Base-by-base conservation (phyloP, 2,888 invertebrate species). In the Pardosa pseudoannulata region DNA sequence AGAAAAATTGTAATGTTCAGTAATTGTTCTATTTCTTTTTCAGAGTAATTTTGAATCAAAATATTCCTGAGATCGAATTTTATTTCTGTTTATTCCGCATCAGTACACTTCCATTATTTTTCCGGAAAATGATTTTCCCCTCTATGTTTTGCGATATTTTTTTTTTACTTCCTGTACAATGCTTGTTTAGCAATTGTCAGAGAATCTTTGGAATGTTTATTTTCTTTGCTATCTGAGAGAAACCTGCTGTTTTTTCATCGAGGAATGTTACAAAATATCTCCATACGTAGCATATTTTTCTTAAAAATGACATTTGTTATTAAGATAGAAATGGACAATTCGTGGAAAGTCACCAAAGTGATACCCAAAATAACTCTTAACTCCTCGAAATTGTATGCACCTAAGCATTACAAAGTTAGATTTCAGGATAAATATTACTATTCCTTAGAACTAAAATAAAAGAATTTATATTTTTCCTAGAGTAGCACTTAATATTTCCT, bases 171-270 rank as follows among this genome's bases (percentile, higher is more conserved):
- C 9, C 28, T 74, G 56, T 73, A 50, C 62, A 56, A 9, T 28
- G 27, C 56, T 74, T 81, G 74, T 74, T 81, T 68, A 73, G 74
- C 79, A 65, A 65, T 65, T 73, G 79, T 73, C 67, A 73, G 72
- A 19, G 46, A 73, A 72, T 39, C 16, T 28, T 19, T 23, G 73
- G 28, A 74, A 68, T 39, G 67, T 67, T 67, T 72, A 81, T 67
- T 73, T 78, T 50, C 65, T 39, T 19, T 41, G 16, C 46, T 46
- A 7, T 46, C 46, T 13, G 9, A 46, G 46, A 2, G 13, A 16
- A 13, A 13, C 11, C 5, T 46, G 9, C 16, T 16, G 1, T 46
- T 46, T 16, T 16, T 2, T 7, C 46, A 16, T 16, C 5, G 5
- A 46, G 16, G 16, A 46, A 46, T 46, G 11, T 46, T 16, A 16